Evolutionary conservation across 2,888 invertebrate species (phyloP).

Genomic region (Ariolimax columbianus): DNA sequence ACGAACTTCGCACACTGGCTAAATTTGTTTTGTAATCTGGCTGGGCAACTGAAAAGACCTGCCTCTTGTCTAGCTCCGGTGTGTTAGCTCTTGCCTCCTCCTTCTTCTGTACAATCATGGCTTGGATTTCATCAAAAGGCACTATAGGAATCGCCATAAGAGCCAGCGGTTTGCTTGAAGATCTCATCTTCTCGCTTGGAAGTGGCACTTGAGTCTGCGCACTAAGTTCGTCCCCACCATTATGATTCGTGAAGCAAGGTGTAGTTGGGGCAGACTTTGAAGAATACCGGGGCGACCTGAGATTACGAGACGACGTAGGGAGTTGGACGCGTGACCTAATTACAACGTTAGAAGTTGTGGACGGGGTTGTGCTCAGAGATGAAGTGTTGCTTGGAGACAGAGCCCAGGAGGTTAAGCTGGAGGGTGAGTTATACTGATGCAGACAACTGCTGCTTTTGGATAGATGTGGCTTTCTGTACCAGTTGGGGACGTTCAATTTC

Average conservation of each 20-base stretch:
- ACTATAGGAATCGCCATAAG: slow-evolving; percentile 73
- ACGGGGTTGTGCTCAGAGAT: slow-evolving; percentile 68
- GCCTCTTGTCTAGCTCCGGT: neutral
- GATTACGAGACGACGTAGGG: slow-evolving; percentile 55
- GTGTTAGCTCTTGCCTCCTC: slow-evolving; percentile 22
- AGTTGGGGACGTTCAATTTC: slow-evolving; percentile 95
- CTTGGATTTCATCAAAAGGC: slow-evolving; percentile 70
- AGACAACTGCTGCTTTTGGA: slow-evolving; percentile 70
- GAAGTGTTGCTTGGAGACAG: slow-evolving; percentile 65
- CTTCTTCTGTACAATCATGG: slow-evolving; percentile 68
- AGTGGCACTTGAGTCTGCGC: slow-evolving; percentile 58
- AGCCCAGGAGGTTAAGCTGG: slow-evolving; percentile 62
- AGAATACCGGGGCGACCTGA: slow-evolving; percentile 58
- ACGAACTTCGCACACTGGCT: slow-evolving; percentile 93
- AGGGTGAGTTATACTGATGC: slow-evolving; percentile 67
- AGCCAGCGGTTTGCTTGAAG: slow-evolving; percentile 64
- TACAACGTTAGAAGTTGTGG: slow-evolving; percentile 66
- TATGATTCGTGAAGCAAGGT: slow-evolving; percentile 58
- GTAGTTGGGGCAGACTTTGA: slow-evolving; percentile 62
- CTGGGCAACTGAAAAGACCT: slow-evolving; percentile 78
- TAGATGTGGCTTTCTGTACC: slow-evolving; percentile 85
- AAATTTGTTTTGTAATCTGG: slow-evolving; percentile 94
- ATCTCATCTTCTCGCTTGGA: slow-evolving; percentile 71
- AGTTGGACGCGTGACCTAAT: slow-evolving; percentile 71
- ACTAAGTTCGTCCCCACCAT: neutral